phyloP scores from a whole-genome alignment of 2,888 invertebrate genomes.

The Anarsia innoxiella region DNA sequence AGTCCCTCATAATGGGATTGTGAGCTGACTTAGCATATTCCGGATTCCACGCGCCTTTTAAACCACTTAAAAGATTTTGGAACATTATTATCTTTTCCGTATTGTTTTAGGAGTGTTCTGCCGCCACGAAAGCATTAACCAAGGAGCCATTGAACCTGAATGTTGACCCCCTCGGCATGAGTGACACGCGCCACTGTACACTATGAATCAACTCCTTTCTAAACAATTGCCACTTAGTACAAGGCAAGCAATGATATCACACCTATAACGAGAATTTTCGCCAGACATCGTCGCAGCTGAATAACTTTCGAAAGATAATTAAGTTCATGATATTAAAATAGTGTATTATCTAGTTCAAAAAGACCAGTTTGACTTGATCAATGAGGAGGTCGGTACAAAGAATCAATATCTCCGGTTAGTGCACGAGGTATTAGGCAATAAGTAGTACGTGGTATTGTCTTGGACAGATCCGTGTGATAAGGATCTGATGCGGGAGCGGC shows the following conservation, averaged over 20 bases:
- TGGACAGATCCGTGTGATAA: conserved; percentile 31
- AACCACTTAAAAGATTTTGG: conserved; percentile 44
- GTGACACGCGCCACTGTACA: conserved; percentile 23
- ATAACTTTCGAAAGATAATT: too few relatives aligned
- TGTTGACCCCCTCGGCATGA: conserved; percentile 50
- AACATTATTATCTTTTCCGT: conserved; percentile 50
- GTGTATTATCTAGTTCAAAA: too few relatives aligned
- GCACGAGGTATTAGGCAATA: background rate
- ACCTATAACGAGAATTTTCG: too few relatives aligned
- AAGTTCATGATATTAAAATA: too few relatives aligned
- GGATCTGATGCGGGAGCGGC: conserved; percentile 32
- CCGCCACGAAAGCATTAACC: conserved; percentile 42
- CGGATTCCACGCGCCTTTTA: conserved; percentile 21
- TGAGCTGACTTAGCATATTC: conserved; percentile 21
- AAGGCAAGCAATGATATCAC: conserved; percentile 38
- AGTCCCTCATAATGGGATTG: conserved; percentile 17
- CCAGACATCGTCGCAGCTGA: too few relatives aligned
- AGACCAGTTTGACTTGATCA: background rate
- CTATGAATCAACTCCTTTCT: conserved; percentile 46
- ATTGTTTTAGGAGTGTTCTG: conserved; percentile 53
- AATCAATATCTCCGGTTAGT: background rate
- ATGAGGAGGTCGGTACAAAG: background rate
- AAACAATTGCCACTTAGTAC: conserved; percentile 27
- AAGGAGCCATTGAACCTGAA: conserved; percentile 54
- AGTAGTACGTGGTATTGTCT: conserved; percentile 31